These are phyloP conservation scores for Bostrychus sinensis DNA, from an alignment of 2,113 vertebrate genomes.

Conservation along the genomic window DNA sequence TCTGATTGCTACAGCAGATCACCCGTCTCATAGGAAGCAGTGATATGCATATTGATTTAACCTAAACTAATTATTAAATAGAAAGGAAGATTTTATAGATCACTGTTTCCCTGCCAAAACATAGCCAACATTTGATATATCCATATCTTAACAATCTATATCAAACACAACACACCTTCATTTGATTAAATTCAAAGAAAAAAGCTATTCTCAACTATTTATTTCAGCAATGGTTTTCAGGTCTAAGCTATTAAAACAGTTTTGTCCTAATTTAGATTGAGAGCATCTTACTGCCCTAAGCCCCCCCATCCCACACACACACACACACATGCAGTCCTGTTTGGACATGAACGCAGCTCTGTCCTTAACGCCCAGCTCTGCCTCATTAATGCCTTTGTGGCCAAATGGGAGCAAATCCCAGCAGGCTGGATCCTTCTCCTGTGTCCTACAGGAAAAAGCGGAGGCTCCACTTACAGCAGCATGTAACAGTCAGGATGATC, in stretches of 20 bases:
- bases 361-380: constrained; percentile 17
- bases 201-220: not conserved
- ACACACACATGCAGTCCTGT: constrained; percentile 6
- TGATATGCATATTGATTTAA: too few species aligned
- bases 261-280: not conserved
- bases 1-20: too few species aligned
- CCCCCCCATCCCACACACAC: constrained; percentile 3
- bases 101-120: too few species aligned
- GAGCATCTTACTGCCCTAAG: constrained; percentile 9
- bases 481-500: constrained; percentile 10
- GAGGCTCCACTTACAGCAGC: constrained; percentile 2
- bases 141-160: too few species aligned
- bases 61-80: too few species aligned
- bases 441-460: constrained; percentile 15
- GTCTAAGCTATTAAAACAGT: not conserved
- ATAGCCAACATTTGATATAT: too few species aligned
- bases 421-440: constrained; percentile 25
- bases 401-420: constrained; percentile 27
- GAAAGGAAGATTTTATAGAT: too few species aligned
- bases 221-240: not conserved
- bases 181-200: too few species aligned
- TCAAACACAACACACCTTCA: too few species aligned
- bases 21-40: too few species aligned
- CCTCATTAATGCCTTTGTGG: constrained; percentile 18
- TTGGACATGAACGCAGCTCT: constrained; percentile 15